Conservation (phyloP, 2,113 vertebrate genomes). For the Elephantulus edwardii region DNA sequence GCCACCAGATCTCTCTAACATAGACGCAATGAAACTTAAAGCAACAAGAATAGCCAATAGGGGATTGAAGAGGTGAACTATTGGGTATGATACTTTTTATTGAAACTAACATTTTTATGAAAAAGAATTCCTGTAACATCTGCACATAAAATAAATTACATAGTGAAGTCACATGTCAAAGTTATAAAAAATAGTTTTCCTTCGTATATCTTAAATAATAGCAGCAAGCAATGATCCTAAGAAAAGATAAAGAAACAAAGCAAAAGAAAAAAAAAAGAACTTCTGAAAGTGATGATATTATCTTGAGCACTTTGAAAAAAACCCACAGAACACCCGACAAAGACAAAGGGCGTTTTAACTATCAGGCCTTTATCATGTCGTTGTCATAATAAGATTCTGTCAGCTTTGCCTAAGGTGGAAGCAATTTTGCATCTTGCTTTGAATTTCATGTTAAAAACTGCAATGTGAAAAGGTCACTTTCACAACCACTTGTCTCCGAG, state of each 20-base stretch:
- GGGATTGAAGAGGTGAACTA: constrained; percentile 26
- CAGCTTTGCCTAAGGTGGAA: constrained; percentile 40
- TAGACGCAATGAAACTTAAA: constrained; percentile 26
- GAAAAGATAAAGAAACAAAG: constrained; percentile 40
- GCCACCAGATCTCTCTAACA: too few relatives aligned
- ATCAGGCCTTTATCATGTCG: constrained; percentile 16
- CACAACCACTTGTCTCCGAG: constrained; percentile 27
- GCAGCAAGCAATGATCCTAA: background rate
- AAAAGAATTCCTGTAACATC: background rate
- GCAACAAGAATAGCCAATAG: background rate
- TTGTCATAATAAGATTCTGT: constrained; percentile 3
- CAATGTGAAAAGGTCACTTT: constrained; percentile 58
- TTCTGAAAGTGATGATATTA: constrained; percentile 37
- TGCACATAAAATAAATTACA: background rate
- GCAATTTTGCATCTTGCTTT: constrained; percentile 32
- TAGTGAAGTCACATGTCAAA: constrained; percentile 6
- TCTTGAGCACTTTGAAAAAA: background rate
- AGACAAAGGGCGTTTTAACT: constrained; percentile 49
- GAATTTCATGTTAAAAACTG: constrained; percentile 14
- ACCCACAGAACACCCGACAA: too few relatives aligned
- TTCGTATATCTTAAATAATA: constrained; percentile 42
- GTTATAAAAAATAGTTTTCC: background rate
- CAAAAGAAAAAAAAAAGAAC: background rate
- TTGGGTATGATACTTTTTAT: background rate
- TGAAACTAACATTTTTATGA: constrained; percentile 23